phyloP scores from a whole-genome alignment of 2,797 vertebrate species.

The Chlorospingus flavigularis region DNA sequence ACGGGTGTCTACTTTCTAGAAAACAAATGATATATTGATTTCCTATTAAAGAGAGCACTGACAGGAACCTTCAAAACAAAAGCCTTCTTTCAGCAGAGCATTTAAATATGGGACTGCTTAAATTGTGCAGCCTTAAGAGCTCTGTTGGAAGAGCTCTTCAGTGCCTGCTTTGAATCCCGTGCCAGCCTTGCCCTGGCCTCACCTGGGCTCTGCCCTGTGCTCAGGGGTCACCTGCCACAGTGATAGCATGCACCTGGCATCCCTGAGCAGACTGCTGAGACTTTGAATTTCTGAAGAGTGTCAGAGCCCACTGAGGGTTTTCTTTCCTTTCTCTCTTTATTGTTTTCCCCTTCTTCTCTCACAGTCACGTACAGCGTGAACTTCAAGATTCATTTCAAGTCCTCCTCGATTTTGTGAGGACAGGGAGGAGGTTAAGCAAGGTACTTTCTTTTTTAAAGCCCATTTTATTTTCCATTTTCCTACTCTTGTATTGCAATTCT shows the following conservation, averaged over 20 bases:
- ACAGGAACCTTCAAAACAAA: slow-evolving; percentile 25
- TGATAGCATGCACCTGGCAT: neutral
- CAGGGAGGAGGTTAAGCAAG: neutral
- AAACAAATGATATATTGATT: slow-evolving; percentile 62
- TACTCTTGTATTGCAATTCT: neutral
- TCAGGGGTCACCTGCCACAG: neutral
- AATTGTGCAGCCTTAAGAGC: neutral
- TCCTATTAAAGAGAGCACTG: slow-evolving; percentile 34
- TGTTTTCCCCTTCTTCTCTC: neutral
- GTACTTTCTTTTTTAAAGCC: rapidly evolving
- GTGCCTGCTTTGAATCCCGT: neutral
- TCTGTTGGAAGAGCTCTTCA: neutral
- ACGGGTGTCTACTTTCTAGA: slow-evolving; percentile 27
- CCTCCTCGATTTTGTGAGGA: neutral
- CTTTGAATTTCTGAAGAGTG: neutral
- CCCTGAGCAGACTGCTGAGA: neutral
- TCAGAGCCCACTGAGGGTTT: neutral
- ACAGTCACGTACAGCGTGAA: neutral
- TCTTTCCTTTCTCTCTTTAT: neutral
- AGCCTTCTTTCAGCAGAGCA: neutral
- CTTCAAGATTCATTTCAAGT: neutral
- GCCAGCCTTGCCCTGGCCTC: neutral
- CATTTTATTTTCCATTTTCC: neutral
- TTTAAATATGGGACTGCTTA: neutral
- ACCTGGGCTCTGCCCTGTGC: neutral